These are phyloP conservation scores for Drosophila virilis DNA, from an alignment of 1,140 invertebrate genomes.

Conservation along the genomic window DNA sequence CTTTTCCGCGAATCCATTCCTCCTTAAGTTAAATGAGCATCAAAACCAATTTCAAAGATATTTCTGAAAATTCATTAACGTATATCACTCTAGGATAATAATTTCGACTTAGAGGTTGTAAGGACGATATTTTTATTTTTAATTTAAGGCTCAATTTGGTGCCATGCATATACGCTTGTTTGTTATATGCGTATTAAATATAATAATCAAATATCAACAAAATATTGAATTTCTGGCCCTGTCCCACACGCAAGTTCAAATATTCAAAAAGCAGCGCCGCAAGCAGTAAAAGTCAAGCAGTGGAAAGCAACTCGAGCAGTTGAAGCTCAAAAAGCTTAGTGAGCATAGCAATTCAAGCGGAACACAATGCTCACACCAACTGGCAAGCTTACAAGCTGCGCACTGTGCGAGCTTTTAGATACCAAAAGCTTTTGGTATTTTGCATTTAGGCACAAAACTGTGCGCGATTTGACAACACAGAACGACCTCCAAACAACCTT, in stretches of 20 bases:
- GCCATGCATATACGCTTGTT: too few species aligned
- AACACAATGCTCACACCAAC: background rate
- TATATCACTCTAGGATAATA: too few species aligned
- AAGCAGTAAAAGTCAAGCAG: background rate
- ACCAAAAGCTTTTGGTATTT: slow-evolving; percentile 51
- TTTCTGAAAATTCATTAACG: too few species aligned
- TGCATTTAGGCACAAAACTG: slow-evolving; percentile 46
- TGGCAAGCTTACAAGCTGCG: slow-evolving; percentile 37
- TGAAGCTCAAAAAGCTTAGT: slow-evolving; percentile 3
- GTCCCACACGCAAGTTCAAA: background rate
- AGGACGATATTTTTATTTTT: too few species aligned
- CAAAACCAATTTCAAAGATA: too few species aligned
- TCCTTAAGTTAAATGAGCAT: too few species aligned
- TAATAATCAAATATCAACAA: background rate
- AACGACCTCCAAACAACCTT: slow-evolving; percentile 81
- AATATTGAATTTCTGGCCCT: background rate
- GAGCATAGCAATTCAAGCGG: background rate
- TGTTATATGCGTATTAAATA: too few species aligned
- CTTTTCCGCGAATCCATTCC: too few species aligned
- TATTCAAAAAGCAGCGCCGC: slow-evolving; percentile 8
- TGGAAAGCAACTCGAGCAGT: slow-evolving; percentile 20
- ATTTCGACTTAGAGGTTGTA: too few species aligned
- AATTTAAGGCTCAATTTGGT: too few species aligned
- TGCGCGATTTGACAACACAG: slow-evolving; percentile 66
- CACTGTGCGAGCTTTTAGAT: slow-evolving; percentile 45